Percentiles rank a stretch among this genome's conserved stretches.
Evolutionary conservation across 30 jellyfish, hydroid and myxozoan genomes (phyloP).

Genomic region (Hydra vulgaris): DNA sequence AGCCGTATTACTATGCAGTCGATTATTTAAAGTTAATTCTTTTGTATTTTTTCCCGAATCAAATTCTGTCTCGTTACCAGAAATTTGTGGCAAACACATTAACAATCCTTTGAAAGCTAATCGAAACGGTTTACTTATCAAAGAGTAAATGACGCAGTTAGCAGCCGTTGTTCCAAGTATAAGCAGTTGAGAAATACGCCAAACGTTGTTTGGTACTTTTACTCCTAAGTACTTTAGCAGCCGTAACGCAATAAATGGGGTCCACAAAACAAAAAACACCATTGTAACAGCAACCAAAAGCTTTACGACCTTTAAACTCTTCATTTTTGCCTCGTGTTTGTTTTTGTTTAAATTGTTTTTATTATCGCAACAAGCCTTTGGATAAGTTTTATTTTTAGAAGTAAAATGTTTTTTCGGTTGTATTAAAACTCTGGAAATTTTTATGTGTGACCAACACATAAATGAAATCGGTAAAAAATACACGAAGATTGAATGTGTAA

Average conservation of each 20-base stretch:
- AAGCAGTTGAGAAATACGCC: constrained; percentile 70
- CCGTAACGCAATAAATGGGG: constrained; percentile 74
- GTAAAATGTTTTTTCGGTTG: background rate
- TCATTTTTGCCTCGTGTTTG: background rate
- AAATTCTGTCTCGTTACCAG: background rate
- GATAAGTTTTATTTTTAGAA: background rate
- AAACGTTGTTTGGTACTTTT: constrained; percentile 34
- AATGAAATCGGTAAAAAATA: constrained; percentile 62
- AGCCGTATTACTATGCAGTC: background rate
- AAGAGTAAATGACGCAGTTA: constrained; percentile 68
- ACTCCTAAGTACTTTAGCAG: constrained; percentile 50
- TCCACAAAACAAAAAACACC: constrained; percentile 64
- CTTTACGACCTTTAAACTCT: constrained; percentile 29
- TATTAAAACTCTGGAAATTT: constrained; percentile 35
- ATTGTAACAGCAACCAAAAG: constrained; percentile 60
- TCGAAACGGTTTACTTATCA: constrained; percentile 75
- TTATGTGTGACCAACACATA: constrained; percentile 73
- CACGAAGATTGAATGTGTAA: constrained; percentile 53
- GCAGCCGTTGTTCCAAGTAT: constrained; percentile 72
- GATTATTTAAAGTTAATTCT: background rate
- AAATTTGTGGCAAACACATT: constrained; percentile 17
- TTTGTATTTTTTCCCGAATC: background rate
- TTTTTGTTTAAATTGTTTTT: background rate
- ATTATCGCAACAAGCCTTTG: background rate
- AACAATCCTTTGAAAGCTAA: constrained; percentile 47